A percentile compares a stretch with the other conserved stretches of the same genome.
Conservation (phyloP, 2,888 invertebrate genomes). For the Hyles lineata region DNA sequence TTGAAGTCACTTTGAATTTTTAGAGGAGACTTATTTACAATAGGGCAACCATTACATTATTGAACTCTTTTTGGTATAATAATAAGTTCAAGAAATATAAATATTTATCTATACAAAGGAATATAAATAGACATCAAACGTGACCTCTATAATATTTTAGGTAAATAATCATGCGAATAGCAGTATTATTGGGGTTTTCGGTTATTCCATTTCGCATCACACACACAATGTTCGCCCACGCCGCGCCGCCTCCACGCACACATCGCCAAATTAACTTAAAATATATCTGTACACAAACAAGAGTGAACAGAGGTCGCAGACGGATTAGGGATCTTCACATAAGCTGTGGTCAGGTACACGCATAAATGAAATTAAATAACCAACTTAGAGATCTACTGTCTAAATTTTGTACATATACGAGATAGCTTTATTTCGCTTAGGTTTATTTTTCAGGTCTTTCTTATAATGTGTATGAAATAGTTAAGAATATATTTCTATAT, state of each 20-base stretch:
- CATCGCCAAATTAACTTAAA: slow-evolving; percentile 5
- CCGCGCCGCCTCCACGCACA: background rate
- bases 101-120: background rate
- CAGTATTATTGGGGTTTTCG: background rate
- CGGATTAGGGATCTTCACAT: background rate
- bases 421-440: no score
- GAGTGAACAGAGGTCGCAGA: background rate
- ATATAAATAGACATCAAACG: background rate
- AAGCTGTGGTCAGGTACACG: background rate
- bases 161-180: background rate
- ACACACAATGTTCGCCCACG: slow-evolving; percentile 10
- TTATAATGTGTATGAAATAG: no score
- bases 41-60: no score
- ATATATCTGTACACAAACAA: background rate
- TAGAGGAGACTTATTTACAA: no score
- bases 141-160: slow-evolving; percentile 1
- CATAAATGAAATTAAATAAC: background rate
- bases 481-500: no score
- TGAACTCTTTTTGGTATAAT: no score
- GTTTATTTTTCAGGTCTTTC: no score
- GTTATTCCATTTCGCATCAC: slow-evolving; percentile 3
- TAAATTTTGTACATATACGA: background rate
- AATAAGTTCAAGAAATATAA: background rate
- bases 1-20: no score
- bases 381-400: background rate